Base-by-base conservation (phyloP, 2,888 invertebrate genomes). In the Rotaria macrura region DNA sequence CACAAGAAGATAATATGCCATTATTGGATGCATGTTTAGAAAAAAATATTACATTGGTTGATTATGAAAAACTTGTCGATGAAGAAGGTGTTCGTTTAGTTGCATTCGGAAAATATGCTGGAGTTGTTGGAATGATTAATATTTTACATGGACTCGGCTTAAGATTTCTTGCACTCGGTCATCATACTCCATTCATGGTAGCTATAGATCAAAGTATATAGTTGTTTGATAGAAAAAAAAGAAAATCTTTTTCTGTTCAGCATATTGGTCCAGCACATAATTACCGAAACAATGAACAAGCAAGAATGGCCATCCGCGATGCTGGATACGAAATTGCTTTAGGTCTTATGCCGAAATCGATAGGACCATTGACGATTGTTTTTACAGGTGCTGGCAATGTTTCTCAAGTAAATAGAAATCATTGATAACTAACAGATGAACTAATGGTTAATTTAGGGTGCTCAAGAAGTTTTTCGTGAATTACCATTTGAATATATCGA, bases 251-350 rank as follows among this genome's bases (percentile, higher is more conserved):
- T 38, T 47, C 29, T 55, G 89, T 90, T 9, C 89, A 95, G 94
- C 97, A 99, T 90, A 95, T 99, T 87, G 98, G 97, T 0, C 96
- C 97, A 9, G 96, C 99, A 0, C 99, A 99, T 90, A 99, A 99
- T 91, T 99, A 99, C 91, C 93, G 98, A 55, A 97, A 95, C 91
- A 96, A 96, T 0, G 96, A 96, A 88, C 97, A 97, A 96, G 98
- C 98, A 0, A 93, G 95, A 47, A 98, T 99, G 91, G 96, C 97
- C 0, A 95, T 99, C 74, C 93, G 99, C 34, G 99, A 99, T 90
- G 96, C 97, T n/a, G 99, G 99, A 0, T 99, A 99, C 91, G 98
- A 99, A 92, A 96, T 99, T 84, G 94, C 98, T 0, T 92, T 99
- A 85, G 95, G 93, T 85, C 94, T 96, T 92, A 95, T 99, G 96